phyloP scores from a whole-genome alignment of 2,113 vertebrate genomes.

The Mormoops blainvillei region DNA sequence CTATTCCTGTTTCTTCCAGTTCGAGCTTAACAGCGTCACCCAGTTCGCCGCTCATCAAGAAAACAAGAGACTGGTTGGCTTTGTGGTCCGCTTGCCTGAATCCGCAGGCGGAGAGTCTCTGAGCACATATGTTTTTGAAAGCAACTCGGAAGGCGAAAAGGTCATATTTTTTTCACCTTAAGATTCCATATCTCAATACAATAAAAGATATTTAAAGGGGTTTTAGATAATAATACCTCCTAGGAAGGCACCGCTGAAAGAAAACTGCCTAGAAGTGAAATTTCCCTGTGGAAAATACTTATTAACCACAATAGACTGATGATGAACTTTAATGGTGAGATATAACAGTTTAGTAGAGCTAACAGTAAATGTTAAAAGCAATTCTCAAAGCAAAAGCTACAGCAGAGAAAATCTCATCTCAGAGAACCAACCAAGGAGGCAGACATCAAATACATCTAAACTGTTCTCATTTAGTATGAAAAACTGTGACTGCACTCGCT shows the following conservation, averaged over 20 bases:
- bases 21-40: constrained; percentile 89
- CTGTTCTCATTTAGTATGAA: background rate
- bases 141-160: constrained; percentile 98
- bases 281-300: background rate
- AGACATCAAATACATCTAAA: background rate
- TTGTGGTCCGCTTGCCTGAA: constrained; percentile 87
- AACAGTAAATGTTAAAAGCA: background rate
- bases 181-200: background rate
- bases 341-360: background rate
- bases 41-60: constrained; percentile 96
- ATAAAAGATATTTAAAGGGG: background rate
- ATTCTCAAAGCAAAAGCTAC: background rate
- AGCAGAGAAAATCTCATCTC: background rate
- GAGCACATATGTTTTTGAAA: constrained; percentile 93
- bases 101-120: constrained; percentile 83
- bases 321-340: background rate
- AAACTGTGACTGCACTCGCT: background rate
- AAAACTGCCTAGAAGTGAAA: background rate
- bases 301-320: background rate
- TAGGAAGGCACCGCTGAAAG: background rate
- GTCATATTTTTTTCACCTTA: constrained; percentile 72
- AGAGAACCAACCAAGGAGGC: background rate
- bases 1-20: constrained; percentile 77
- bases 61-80: constrained; percentile 93
- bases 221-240: background rate